Conservation (phyloP, 2,113 vertebrate species). For the Nannobrachium achirus region DNA sequence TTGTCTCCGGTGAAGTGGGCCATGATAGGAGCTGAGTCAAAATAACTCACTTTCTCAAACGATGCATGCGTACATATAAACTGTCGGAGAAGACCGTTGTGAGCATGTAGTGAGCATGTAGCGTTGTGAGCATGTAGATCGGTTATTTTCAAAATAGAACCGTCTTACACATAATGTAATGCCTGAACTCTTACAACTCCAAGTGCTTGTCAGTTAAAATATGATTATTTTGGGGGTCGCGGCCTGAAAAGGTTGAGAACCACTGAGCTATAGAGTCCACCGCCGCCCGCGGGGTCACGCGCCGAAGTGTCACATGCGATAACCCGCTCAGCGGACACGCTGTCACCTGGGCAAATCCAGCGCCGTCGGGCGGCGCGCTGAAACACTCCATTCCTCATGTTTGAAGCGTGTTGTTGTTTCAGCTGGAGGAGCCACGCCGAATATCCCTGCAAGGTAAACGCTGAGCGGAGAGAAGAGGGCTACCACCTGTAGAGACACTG, state of each 20-base stretch:
- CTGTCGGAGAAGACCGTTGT: conserved; percentile 24
- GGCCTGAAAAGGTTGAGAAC: too few species aligned
- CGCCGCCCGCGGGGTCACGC: conserved; percentile 22
- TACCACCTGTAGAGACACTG: conserved; percentile 66
- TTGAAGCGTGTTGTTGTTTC: conserved; percentile 71
- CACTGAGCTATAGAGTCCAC: too few species aligned
- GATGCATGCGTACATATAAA: too few species aligned
- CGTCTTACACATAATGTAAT: too few species aligned
- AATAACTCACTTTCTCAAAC: conserved; percentile 43
- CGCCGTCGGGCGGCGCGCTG: conserved; percentile 44
- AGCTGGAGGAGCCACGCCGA: conserved; percentile 71
- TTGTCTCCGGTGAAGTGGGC: conserved; percentile 47
- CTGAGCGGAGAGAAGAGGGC: conserved; percentile 51
- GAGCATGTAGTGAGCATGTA: too few species aligned
- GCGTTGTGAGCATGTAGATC: too few species aligned
- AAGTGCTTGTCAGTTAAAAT: too few species aligned
- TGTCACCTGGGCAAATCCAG: conserved; percentile 60
- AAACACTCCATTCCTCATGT: conserved; percentile 56
- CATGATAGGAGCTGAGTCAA: conserved; percentile 44
- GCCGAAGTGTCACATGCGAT: background rate
- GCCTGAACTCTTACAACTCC: too few species aligned
- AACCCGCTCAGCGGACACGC: conserved; percentile 35
- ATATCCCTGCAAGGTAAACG: conserved; percentile 64
- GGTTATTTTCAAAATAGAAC: too few species aligned
- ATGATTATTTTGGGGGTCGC: too few species aligned